Percentiles rank a stretch among this genome's conserved stretches.
Evolutionary conservation across 2,797 vertebrate genomes (phyloP).

Genomic region (Pipistrellus pipistrellus): DNA sequence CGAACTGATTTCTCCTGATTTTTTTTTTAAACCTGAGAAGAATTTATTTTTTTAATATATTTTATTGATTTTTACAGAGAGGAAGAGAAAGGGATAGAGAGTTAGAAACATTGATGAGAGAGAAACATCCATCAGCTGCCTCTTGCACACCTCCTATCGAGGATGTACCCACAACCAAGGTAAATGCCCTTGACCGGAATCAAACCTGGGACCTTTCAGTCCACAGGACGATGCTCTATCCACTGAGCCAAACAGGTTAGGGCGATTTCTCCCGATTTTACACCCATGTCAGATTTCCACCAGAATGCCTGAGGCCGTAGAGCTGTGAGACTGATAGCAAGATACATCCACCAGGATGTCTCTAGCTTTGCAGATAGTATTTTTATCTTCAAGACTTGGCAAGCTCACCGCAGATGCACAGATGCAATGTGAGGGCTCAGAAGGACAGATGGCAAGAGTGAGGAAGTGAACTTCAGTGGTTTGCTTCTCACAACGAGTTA

Average conservation of each 20-base stretch:
- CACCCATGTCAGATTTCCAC: background rate
- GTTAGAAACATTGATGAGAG: too few species aligned
- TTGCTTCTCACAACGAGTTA: background rate
- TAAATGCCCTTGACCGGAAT: too few species aligned
- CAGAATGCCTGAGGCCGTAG: background rate
- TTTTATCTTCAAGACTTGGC: constrained; percentile 48
- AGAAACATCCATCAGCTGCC: too few species aligned
- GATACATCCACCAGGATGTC: background rate
- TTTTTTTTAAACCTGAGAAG: too few species aligned
- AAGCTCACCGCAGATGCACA: background rate
- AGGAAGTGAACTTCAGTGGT: constrained; percentile 52
- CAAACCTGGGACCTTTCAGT: too few species aligned
- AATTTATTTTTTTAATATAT: too few species aligned
- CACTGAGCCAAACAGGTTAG: too few species aligned
- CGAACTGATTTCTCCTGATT: background rate
- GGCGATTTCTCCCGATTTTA: background rate
- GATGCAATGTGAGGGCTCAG: background rate
- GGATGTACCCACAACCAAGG: too few species aligned
- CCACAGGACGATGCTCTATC: too few species aligned
- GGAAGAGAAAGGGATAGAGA: too few species aligned
- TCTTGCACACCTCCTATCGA: too few species aligned
- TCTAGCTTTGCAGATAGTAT: constrained; percentile 5
- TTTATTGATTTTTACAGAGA: too few species aligned
- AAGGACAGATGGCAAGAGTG: constrained; percentile 26
- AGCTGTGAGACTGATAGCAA: background rate